Evolutionary conservation across 2,113 vertebrate genomes (phyloP).

Genomic region (Trochalopteron elliotii): DNA sequence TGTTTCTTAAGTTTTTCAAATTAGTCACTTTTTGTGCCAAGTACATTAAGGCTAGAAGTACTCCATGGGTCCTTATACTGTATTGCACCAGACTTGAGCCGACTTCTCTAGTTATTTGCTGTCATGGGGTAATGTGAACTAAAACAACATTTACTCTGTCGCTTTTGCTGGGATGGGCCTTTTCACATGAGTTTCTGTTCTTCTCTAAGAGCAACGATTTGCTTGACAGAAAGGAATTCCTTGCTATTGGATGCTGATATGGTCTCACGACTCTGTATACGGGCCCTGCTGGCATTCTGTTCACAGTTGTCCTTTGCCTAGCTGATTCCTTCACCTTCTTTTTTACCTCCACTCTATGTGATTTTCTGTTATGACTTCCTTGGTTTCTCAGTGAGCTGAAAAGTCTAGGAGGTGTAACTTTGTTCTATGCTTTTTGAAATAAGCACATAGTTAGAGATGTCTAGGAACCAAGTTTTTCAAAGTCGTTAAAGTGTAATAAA

Average conservation of each 20-base stretch:
- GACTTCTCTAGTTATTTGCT: background rate
- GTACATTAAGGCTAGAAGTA: background rate
- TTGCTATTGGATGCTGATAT: background rate
- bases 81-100: background rate
- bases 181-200: background rate
- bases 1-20: background rate
- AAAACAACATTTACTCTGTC: background rate
- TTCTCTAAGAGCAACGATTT: background rate
- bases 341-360: background rate
- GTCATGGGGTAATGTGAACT: background rate
- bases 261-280: background rate
- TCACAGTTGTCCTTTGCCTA: background rate
- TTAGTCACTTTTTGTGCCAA: background rate
- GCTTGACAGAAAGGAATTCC: constrained; percentile 24
- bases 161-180: background rate
- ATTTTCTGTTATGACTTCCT: background rate
- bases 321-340: background rate
- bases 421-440: background rate
- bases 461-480: background rate
- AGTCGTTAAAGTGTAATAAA: background rate
- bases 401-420: background rate
- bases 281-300: background rate
- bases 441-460: background rate
- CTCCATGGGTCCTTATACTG: background rate
- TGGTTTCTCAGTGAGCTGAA: background rate